phyloP scores from a whole-genome alignment of 2,797 vertebrate species.

The Neostethus bicornis region DNA sequence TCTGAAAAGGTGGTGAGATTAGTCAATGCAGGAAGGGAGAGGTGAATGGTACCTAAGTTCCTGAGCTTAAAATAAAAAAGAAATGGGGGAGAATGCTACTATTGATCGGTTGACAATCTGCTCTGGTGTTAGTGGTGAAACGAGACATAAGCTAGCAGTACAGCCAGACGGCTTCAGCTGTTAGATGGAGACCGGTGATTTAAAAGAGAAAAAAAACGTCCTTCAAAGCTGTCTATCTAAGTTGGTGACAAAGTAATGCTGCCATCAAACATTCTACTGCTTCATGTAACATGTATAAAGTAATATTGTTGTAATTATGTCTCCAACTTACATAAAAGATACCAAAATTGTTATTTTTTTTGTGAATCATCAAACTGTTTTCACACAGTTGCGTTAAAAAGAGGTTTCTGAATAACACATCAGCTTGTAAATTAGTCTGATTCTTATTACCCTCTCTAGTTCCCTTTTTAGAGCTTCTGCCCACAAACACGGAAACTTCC shows the following conservation, averaged over 20 bases:
- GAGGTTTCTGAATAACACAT: not conserved
- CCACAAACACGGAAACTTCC: not conserved
- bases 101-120: not conserved
- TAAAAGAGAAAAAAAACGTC: too few relatives aligned
- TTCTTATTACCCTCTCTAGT: not conserved
- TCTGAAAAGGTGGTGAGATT: constrained; percentile 2
- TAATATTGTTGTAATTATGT: too few relatives aligned
- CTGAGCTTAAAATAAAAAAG: not conserved
- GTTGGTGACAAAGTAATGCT: not conserved
- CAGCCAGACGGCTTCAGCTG: not conserved
- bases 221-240: not conserved
- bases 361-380: too few relatives aligned
- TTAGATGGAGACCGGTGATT: not conserved
- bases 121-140: not conserved
- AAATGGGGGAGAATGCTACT: not conserved
- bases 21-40: not conserved
- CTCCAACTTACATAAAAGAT: too few relatives aligned
- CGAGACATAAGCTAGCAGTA: not conserved
- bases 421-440: not conserved
- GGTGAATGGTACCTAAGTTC: not conserved
- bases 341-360: too few relatives aligned
- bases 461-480: not conserved
- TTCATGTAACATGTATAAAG: not conserved
- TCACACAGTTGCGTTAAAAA: not conserved
- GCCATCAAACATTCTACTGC: not conserved